Evolutionary conservation across 2,888 invertebrate species (phyloP).

Genomic region (Ormyrus pomaceus): DNA sequence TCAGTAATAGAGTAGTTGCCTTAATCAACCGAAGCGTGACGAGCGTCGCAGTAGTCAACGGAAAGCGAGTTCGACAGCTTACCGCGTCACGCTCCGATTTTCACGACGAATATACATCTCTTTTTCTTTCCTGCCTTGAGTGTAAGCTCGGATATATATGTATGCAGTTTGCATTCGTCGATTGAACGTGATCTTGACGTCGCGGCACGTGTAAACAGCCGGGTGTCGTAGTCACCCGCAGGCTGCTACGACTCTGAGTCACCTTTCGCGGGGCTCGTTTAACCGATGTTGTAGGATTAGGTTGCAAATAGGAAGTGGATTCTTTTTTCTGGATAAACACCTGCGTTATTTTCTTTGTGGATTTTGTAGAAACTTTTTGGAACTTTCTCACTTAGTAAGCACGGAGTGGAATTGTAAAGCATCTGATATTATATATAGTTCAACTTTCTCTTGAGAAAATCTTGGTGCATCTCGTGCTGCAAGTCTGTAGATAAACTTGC

Average conservation of each 20-base stretch:
- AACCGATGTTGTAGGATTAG: too few species aligned
- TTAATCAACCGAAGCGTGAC: conserved; percentile 16
- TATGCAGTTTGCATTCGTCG: neutral
- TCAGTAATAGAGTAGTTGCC: too few species aligned
- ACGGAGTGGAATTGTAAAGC: neutral
- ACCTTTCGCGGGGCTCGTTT: too few species aligned
- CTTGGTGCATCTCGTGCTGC: neutral
- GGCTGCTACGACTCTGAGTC: too few species aligned
- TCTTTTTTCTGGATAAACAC: too few species aligned
- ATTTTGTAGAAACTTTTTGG: too few species aligned
- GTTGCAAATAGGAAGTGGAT: too few species aligned
- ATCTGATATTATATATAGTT: neutral
- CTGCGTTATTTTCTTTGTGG: too few species aligned
- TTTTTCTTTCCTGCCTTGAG: neutral
- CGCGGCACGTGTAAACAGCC: neutral
- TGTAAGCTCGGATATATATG: neutral
- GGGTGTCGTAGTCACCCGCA: too few species aligned
- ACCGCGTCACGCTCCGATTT: conserved; percentile 43
- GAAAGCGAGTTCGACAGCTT: conserved; percentile 26
- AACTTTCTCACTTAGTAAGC: neutral
- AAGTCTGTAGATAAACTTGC: conserved; percentile 22
- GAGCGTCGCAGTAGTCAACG: neutral
- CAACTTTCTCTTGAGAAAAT: conserved; percentile 36
- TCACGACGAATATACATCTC: neutral
- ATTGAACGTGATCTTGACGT: conserved; percentile 9